Conservation (phyloP, 1,140 invertebrate species). For the Psilanteris sp. region DNA sequence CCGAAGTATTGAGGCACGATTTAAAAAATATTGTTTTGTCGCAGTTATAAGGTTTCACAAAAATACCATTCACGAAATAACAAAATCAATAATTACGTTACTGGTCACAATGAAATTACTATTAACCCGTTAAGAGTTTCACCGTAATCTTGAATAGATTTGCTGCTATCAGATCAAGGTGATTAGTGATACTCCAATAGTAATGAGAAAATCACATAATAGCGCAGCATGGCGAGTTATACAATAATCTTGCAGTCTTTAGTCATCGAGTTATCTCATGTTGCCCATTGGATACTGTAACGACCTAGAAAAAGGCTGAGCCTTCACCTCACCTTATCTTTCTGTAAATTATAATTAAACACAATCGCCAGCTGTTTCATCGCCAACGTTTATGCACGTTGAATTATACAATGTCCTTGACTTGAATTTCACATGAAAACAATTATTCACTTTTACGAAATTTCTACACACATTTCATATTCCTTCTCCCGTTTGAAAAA, state of each 20-base stretch:
- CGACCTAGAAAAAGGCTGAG: conserved; percentile 65
- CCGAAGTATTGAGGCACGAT: no score
- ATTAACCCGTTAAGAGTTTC: conserved; percentile 41
- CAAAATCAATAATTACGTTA: conserved; percentile 41
- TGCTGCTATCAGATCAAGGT: conserved; percentile 39
- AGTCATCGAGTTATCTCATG: conserved; percentile 48
- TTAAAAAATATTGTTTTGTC: no score
- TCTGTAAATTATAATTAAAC: conserved; percentile 63
- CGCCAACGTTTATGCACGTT: conserved; percentile 30
- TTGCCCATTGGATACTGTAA: conserved; percentile 55
- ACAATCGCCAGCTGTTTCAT: conserved; percentile 62
- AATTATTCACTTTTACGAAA: conserved; percentile 62
- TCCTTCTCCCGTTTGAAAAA: conserved; percentile 14
- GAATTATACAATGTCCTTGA: conserved; percentile 56
- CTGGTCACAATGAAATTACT: conserved; percentile 48
- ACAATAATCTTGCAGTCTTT: conserved; percentile 53
- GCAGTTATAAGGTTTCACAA: no score
- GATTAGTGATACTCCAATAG: conserved; percentile 51
- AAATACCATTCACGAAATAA: no score
- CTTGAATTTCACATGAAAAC: conserved; percentile 65
- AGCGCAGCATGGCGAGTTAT: conserved; percentile 36
- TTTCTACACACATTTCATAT: conserved; percentile 51
- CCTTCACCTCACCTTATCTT: conserved; percentile 63
- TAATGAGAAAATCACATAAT: conserved; percentile 60
- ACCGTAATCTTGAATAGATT: conserved; percentile 19